Base-by-base conservation (phyloP, 2,888 invertebrate genomes). In the Tenthredo livida region DNA sequence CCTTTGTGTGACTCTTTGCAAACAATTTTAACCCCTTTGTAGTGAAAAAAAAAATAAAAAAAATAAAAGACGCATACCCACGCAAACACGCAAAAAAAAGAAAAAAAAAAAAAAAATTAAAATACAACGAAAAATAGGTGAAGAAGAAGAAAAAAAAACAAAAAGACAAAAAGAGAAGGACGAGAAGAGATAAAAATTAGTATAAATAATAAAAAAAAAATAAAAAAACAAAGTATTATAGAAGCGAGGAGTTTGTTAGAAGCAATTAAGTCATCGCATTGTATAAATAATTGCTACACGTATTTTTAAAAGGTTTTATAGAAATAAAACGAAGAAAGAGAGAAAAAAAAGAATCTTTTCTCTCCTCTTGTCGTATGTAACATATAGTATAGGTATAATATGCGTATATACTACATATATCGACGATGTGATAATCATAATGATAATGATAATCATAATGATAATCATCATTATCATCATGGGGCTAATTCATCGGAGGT, bases 21-120 rank as follows among this genome's bases (percentile, higher is more conserved):
- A 61, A 61, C 61, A 61, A 61, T 25, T 61, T 61, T 61, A 61
- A 61, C 61, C 61, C 61, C 61, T 61, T 61, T 61, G 21, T 61
- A 25, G 61, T 25, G 2, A 29, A 29, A 29, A 25, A 61, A 25
- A 61, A 2, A 25, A 25, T 9, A 61, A 25, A 61, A 43, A 1
- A 40, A 40, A 40, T 0, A 43, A 29, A 29, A 29, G 29, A 2
- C 43, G 43, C 12, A 12, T 43, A 43, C 43, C 2, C 12, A 43
- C 43, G 10, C 10, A 43, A 43, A 43, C 43, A 43, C 12, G 43
- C 12, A 3, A 61, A 25, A 61, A n/a, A 21, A 7, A 58, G 25
- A 58, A 58, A 50, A 3, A 61, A 25, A 61, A n/a, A 21, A 7
- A 58, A 61, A 58, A 58, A 50, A 50, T 17, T 17, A 50, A 50